These are phyloP conservation scores for Herpailurus yagouaroundi DNA, from an alignment of 2,113 vertebrate genomes.

Conservation along the genomic window DNA sequence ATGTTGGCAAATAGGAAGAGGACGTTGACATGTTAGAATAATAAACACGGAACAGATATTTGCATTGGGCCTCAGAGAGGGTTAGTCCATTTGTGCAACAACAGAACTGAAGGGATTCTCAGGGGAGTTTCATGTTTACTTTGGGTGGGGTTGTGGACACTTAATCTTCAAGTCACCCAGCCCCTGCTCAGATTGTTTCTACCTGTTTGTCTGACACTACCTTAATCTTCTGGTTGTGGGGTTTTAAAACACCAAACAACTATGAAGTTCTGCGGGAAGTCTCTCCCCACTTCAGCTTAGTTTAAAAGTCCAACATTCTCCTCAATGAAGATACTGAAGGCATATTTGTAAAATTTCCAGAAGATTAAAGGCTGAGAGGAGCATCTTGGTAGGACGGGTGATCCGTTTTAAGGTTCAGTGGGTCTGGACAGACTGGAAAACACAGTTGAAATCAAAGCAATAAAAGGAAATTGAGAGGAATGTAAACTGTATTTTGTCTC, in stretches of 20 bases:
- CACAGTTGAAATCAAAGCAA: neutral
- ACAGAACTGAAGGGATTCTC: neutral
- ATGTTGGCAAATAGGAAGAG: slow-evolving; percentile 34
- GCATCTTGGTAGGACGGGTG: neutral
- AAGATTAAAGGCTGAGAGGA: neutral
- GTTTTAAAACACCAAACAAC: neutral
- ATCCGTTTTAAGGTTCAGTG: neutral
- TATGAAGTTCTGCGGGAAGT: neutral
- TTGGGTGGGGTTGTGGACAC: slow-evolving; percentile 28
- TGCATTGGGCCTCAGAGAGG: slow-evolving; percentile 34
- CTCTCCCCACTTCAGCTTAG: neutral
- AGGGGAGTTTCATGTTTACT: slow-evolving; percentile 36
- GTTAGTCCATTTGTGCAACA: neutral
- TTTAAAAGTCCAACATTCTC: slow-evolving; percentile 53
- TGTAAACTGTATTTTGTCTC: neutral
- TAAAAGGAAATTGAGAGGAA: slow-evolving; percentile 43
- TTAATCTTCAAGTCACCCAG: slow-evolving; percentile 22
- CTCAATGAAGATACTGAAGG: neutral
- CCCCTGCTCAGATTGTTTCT: neutral
- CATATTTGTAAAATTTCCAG: neutral
- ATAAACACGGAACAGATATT: slow-evolving; percentile 54
- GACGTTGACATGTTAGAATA: slow-evolving; percentile 23
- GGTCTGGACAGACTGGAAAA: neutral
- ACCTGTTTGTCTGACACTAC: neutral
- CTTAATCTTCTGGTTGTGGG: slow-evolving; percentile 31